phyloP scores from a whole-genome alignment of 2,888 invertebrate species.

The Myathropa florea region DNA sequence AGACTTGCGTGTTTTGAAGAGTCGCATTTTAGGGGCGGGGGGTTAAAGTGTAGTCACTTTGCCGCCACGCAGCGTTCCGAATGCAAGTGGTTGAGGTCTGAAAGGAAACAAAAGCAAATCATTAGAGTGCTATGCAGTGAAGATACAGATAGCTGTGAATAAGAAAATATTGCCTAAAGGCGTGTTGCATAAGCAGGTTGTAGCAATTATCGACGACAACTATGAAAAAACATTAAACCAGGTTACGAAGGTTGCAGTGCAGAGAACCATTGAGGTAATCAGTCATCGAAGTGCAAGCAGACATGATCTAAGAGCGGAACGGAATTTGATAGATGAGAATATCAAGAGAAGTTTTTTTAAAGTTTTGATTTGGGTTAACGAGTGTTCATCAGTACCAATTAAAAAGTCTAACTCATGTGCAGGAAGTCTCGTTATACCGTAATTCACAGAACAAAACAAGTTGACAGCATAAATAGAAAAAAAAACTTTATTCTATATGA shows the following conservation, averaged over 20 bases:
- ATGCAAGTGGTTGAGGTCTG: constrained; percentile 20
- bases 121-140: neutral
- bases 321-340: neutral
- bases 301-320: neutral
- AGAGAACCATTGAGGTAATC: neutral
- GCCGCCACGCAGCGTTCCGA: neutral
- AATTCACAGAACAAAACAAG: neutral
- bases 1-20: constrained; percentile 80
- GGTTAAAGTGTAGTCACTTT: neutral
- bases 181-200: neutral
- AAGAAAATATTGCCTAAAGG: neutral
- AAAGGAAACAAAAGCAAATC: neutral
- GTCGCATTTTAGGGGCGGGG: constrained; percentile 76
- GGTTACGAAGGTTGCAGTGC: neutral
- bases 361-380: neutral
- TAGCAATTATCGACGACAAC: neutral
- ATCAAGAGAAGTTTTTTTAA: neutral
- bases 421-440: neutral
- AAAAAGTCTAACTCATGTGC: neutral
- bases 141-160: neutral
- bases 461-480: no score
- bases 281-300: neutral
- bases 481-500: no score
- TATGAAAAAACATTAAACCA: neutral
- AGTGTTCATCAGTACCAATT: neutral